A percentile compares a stretch with the other conserved stretches of the same genome.
phyloP scores from a whole-genome alignment of 2,113 vertebrate genomes.

The Neodon shergylaensis region DNA sequence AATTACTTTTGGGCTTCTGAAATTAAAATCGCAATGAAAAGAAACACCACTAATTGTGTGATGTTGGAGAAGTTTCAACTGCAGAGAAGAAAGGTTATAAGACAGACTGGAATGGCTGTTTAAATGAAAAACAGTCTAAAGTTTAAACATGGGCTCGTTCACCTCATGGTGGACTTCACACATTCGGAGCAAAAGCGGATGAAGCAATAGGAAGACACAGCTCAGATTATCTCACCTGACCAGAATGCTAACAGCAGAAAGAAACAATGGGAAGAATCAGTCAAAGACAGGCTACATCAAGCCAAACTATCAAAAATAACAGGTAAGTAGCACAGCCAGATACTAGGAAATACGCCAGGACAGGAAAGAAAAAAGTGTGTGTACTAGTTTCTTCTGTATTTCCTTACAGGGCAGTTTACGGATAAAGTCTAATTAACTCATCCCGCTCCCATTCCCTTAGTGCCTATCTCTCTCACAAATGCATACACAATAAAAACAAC shows the following conservation, averaged over 20 bases:
- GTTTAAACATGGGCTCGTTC: slow-evolving; percentile 26
- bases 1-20: slow-evolving; percentile 63
- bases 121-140: slow-evolving; percentile 66
- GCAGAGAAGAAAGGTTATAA: neutral
- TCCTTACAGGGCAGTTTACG: neutral
- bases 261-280: slow-evolving; percentile 71
- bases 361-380: neutral
- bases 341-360: slow-evolving; percentile 64
- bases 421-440: neutral
- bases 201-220: slow-evolving; percentile 75
- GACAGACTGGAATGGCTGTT: slow-evolving; percentile 51
- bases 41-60: neutral
- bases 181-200: slow-evolving; percentile 65
- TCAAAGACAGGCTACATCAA: slow-evolving; percentile 77
- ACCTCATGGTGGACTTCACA: slow-evolving; percentile 30
- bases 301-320: slow-evolving; percentile 61
- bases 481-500: slow-evolving; percentile 27
- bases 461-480: neutral
- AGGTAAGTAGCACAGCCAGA: neutral
- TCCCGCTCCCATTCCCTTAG: neutral
- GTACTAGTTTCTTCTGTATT: neutral
- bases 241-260: slow-evolving; percentile 74
- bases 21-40: slow-evolving; percentile 67
- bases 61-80: slow-evolving; percentile 61
- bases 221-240: slow-evolving; percentile 81